These are phyloP conservation scores for Pomatorhinus ruficollis DNA, from an alignment of 2,113 vertebrate genomes.

Conservation along the genomic window DNA sequence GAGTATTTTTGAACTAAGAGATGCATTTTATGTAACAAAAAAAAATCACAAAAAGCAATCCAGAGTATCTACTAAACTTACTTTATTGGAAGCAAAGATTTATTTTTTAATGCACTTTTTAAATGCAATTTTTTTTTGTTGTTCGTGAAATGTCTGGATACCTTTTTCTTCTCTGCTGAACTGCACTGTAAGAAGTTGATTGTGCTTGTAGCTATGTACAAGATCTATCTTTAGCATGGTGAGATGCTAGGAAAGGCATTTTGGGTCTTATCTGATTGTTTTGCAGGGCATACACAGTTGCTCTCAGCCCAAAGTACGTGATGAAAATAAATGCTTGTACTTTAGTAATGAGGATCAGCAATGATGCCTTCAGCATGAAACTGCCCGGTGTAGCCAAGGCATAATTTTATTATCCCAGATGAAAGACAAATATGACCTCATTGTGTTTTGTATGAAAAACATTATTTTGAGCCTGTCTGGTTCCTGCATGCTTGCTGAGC, in stretches of 20 bases:
- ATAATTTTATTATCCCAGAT: constrained; percentile 53
- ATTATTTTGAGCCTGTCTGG: constrained; percentile 49
- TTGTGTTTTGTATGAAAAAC: constrained; percentile 47
- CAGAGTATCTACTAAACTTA: background rate
- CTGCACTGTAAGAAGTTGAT: background rate
- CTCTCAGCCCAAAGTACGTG: background rate
- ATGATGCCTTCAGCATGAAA: constrained; percentile 22
- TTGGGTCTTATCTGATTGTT: constrained; percentile 14
- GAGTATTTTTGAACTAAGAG: background rate
- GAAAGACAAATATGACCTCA: constrained; percentile 59
- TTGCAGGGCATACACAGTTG: background rate
- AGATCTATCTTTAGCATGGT: background rate
- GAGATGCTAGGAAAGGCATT: background rate
- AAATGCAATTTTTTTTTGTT: too few species aligned
- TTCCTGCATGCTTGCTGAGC: constrained; percentile 45
- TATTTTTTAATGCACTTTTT: background rate
- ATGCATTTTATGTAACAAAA: background rate
- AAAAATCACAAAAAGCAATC: background rate
- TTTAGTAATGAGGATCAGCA: constrained; percentile 15
- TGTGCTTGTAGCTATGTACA: background rate
- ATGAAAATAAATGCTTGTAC: background rate
- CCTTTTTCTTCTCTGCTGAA: background rate
- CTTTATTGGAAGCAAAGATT: background rate
- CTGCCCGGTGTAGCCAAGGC: background rate
- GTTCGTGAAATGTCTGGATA: background rate